Evolutionary conservation across 2,797 vertebrate species (phyloP), one percentile per base, ranked within the genome.

Genomic region (Paedocypris micromegethes): DNA sequence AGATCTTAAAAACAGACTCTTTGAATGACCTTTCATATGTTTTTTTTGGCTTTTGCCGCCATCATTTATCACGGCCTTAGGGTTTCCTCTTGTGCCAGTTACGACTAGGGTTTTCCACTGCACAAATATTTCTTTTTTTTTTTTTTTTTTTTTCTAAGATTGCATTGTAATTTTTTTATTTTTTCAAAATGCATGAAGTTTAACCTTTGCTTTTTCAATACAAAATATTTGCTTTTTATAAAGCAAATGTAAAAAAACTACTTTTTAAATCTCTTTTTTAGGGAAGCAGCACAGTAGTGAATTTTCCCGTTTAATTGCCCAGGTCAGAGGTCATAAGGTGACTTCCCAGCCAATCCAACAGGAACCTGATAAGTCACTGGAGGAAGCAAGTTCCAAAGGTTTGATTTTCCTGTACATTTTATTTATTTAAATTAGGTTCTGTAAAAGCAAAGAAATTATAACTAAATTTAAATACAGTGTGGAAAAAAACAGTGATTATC

Each of bases 261-360:
- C 40, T 2, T 61, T 46, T 49, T 49, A 45, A 49, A 23, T 75
- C 5, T 62, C 37, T 70, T 48, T 76, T 44, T 40, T 80, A 91
- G 90, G 89, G 44, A 89, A 88, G 78, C 79, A 89, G 77, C 83
- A 91, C 81, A 86, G 80, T 76, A 79, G 72, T 2, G 88, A 89
- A 58, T 91, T 90, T 61, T 84, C 83, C 48, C 83, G 79, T 57
- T 82, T 91, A 64, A 85, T 91, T 59, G 85, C 87, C 5, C 85
- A 91, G 72, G 89, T 90, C 39, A 83, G 76, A 48, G 82, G 83
- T 74, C 87, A 78, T 61, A 59, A 85, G 68, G 70, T 72, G 58
- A 69, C 63, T 2, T 72, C 72, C 5, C 74, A 57, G 51, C 66
- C 42, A 64, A 54, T 78, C 63, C 86, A 83, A 72, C 75, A 82